Base-by-base conservation (phyloP, 2,797 vertebrate species). In the Labeo calbasu region DNA sequence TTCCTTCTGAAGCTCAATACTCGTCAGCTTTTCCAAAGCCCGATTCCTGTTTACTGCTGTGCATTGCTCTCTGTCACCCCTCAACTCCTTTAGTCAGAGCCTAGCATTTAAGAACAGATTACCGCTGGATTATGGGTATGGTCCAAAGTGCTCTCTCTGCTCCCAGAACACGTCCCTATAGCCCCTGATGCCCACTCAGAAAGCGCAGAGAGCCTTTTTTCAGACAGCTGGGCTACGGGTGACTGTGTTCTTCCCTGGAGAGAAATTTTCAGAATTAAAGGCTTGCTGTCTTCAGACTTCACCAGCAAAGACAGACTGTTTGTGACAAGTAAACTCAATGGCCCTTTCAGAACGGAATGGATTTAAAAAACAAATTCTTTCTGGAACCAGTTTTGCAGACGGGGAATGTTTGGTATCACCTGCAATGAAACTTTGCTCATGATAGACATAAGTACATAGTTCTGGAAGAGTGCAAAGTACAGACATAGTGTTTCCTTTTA, bases 301-400 rank as follows among this genome's bases (percentile, higher is more conserved):
- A 53, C 46, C 80, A 77, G 55, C 79, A 87, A 13, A 77, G 69
- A 75, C 55, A 77, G 61, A 36, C 63, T 80, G 57, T 71, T 48
- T 77, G 79, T 83, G 76, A 72, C 79, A 79, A 75, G 71, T 80
- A 87, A 89, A 89, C 81, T 65, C 14, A 21, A 61, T 79, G 68
- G 9, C 9, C 43, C 48, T 43, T 85, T 80, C 32, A 59, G 28
- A 73, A 53, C 21, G 21, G 23, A 51, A 23, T 14, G 8, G 28
- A 50, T 75, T 86, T 53, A 32, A 46, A 46, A 82, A 66, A 57
- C 51, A 76, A 85, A 51, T 15, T 55, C 68, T 66, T 69, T 53
- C 72, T 51, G 40, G 51, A 87, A 70, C 65, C 23, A 65, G 23
- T 73, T 71, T 72, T 28, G 36, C 70, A 61, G 55, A 65, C 40